Evolutionary conservation across 2,888 invertebrate genomes (phyloP), one percentile per base, ranked within the genome.

Genomic region (Drosophila kambysellisi): DNA sequence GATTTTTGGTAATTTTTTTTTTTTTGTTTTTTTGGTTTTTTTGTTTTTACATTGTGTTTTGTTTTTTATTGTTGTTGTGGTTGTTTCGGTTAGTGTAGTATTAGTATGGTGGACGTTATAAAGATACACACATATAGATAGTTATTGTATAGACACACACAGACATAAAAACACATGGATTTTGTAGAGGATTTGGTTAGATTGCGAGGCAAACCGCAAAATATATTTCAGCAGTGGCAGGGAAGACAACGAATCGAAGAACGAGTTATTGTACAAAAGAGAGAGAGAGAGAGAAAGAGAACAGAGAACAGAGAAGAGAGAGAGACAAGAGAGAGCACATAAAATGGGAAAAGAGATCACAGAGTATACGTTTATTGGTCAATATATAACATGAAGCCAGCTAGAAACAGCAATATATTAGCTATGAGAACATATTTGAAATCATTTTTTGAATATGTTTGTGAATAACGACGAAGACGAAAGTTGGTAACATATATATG

Each of bases 271-370:
- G 58, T 74, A 72, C 70, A 71, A 69, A 70, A 67, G 41, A 82
- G 56, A 70, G 51, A 76, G 54, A 81, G 60, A 74, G 60, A 81
- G 37, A 76, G 60, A 79, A 50, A 76, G 51, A 74, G 37, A 65
- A 37, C n/a, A 46, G 25, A 70, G 58, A 66, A 70, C 35, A 76
- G 46, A 81, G 52, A 69, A 37, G 62, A 74, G 66, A 78, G 50
- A 79, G 50, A 79, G 37, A 68, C 54, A 77, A 88, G 74, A 90
- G 72, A 90, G 78, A 83, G 88, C 91, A 89, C 87, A 88, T 82
- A 88, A 91, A 87, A 87, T 58, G 91, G 88, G 88, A 89, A 91
- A 81, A 91, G 82, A 91, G 83, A 91, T 82, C 91, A 89, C 87
- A 90, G 74, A 76, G 60, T 76, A 82, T 63, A 89, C 83, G 72